phyloP scores from a whole-genome alignment of 2,113 vertebrate species.

The Protobothrops flavoviridis region DNA sequence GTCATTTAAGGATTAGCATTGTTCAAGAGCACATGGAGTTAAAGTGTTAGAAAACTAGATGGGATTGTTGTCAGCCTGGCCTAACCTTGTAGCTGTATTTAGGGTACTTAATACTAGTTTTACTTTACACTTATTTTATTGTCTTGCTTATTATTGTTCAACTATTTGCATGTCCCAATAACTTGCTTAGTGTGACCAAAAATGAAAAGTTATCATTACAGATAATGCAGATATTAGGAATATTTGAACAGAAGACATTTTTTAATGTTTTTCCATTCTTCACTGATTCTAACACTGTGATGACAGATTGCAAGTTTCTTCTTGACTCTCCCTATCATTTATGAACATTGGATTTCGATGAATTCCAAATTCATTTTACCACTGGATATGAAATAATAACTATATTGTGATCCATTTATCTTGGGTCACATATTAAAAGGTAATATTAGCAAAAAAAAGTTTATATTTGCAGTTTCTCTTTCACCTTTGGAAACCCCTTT shows the following conservation, averaged over 20 bases:
- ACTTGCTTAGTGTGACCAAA: background rate
- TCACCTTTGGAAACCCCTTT: background rate
- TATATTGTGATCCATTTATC: background rate
- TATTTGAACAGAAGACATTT: background rate
- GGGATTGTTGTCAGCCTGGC: background rate
- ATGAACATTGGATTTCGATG: background rate
- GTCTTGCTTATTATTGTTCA: background rate
- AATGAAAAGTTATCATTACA: background rate
- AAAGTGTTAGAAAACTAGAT: background rate
- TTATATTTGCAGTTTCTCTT: background rate
- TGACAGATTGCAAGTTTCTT: background rate
- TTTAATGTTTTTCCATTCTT: background rate
- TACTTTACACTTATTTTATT: background rate
- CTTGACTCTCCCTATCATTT: background rate
- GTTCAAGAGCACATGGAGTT: background rate
- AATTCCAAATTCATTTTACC: background rate
- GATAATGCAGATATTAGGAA: too few relatives aligned
- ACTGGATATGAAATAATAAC: background rate
- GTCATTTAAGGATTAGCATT: background rate
- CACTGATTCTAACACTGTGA: background rate
- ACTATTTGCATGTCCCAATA: background rate
- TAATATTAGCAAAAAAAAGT: background rate
- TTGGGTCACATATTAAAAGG: background rate
- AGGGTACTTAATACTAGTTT: background rate
- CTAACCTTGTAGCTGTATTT: background rate